A percentile compares a stretch with the other conserved stretches of the same genome.
Evolutionary conservation across 2,797 vertebrate species (phyloP).

Genomic region (Enteromius paludinosus): DNA sequence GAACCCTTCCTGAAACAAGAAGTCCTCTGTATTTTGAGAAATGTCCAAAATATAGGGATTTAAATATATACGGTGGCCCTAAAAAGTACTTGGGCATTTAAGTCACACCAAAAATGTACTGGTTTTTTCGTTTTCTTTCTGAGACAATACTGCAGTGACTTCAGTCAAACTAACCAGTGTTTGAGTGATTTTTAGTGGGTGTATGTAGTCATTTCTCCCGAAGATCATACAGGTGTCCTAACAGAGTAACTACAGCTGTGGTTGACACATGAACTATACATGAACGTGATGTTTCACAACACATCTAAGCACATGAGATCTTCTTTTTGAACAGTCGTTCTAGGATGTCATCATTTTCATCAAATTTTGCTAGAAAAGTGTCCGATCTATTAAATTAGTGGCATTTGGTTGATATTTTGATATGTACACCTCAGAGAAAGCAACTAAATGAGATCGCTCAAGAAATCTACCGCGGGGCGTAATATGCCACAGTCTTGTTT

Average conservation of each 20-base stretch:
- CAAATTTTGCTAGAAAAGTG: background rate
- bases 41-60: background rate
- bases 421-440: background rate
- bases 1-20: slow-evolving; percentile 22
- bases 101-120: background rate
- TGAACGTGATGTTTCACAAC: background rate
- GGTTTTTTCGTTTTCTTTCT: background rate
- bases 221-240: background rate
- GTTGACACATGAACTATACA: background rate
- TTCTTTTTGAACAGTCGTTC: background rate
- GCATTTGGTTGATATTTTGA: slow-evolving; percentile 13
- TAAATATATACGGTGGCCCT: background rate
- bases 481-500: slow-evolving; percentile 30
- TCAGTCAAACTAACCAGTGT: background rate
- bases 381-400: background rate
- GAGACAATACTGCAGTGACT: background rate
- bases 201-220: background rate
- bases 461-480: slow-evolving; percentile 19
- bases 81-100: background rate
- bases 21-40: background rate
- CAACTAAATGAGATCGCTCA: slow-evolving; percentile 38
- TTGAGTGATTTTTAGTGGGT: background rate
- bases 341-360: background rate
- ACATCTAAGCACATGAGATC: background rate
- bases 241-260: background rate